Conservation (phyloP, 64 coral and sea anemone genomes). For the Actinia tenebrosa region DNA sequence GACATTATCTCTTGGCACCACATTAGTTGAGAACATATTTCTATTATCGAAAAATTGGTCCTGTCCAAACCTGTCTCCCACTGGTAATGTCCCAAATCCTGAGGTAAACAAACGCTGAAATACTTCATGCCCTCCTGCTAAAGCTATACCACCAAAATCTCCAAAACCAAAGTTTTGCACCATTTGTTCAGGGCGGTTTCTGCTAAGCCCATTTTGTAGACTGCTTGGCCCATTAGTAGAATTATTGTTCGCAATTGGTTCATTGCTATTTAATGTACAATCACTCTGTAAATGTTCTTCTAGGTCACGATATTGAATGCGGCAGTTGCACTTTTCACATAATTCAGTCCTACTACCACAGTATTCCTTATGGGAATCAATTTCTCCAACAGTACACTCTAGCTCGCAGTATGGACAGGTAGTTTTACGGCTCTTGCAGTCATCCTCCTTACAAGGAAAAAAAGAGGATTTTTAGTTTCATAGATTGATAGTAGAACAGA, state of each 20-base stretch:
- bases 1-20: conserved; percentile 13
- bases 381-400: conserved; percentile 57
- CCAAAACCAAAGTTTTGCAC: neutral
- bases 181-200: neutral
- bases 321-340: conserved; percentile 77
- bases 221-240: neutral
- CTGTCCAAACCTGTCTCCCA: neutral
- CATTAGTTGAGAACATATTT: neutral
- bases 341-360: conserved; percentile 84
- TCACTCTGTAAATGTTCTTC: conserved; percentile 38
- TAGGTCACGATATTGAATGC: conserved; percentile 62
- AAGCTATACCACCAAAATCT: neutral
- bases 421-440: conserved; percentile 51
- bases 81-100: neutral
- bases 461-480: neutral
- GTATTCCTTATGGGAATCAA: conserved; percentile 65
- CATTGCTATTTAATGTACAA: conserved; percentile 20
- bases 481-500: too few species aligned
- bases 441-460: conserved; percentile 40
- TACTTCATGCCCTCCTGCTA: neutral
- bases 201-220: neutral
- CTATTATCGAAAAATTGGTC: neutral
- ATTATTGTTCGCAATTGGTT: conserved; percentile 34
- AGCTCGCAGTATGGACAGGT: conserved; percentile 66
- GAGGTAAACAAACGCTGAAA: neutral